phyloP scores from a whole-genome alignment of 2,113 vertebrate species.

The Microcebus griseorufus region DNA sequence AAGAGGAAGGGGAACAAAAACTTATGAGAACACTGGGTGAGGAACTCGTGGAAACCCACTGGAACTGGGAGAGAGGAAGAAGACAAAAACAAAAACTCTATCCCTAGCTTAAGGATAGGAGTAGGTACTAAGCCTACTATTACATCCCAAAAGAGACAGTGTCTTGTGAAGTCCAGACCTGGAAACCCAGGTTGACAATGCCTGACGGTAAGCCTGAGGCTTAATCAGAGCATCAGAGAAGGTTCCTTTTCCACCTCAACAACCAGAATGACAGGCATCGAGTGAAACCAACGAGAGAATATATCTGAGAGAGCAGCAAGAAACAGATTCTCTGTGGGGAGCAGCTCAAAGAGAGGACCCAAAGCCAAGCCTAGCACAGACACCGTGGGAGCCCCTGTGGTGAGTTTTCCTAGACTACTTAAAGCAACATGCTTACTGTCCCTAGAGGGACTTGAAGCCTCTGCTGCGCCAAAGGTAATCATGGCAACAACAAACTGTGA shows the following conservation, averaged over 20 bases:
- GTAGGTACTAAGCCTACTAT: not conserved
- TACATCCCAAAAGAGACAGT: not conserved
- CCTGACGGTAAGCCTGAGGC: too few relatives aligned
- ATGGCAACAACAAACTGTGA: not conserved
- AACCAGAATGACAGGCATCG: too few relatives aligned
- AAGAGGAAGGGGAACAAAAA: not conserved
- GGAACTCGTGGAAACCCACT: not conserved
- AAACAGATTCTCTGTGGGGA: not conserved
- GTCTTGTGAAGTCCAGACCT: not conserved
- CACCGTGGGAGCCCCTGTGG: not conserved
- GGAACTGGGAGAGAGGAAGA: not conserved
- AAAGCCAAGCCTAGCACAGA: not conserved
- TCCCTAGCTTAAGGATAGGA: not conserved
- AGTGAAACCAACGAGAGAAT: not conserved
- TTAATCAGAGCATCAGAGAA: not conserved
- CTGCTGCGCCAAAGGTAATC: not conserved
- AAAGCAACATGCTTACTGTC: not conserved
- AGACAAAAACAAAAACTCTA: too few relatives aligned
- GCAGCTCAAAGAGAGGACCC: not conserved
- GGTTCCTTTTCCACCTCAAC: fast-evolving
- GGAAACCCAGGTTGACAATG: not conserved
- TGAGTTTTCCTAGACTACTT: not conserved
- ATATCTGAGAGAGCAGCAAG: too few relatives aligned
- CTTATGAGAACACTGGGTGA: not conserved
- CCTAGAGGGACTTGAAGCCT: not conserved